Conservation (phyloP, 23 tunicate species). For the Ascidia mentula region DNA sequence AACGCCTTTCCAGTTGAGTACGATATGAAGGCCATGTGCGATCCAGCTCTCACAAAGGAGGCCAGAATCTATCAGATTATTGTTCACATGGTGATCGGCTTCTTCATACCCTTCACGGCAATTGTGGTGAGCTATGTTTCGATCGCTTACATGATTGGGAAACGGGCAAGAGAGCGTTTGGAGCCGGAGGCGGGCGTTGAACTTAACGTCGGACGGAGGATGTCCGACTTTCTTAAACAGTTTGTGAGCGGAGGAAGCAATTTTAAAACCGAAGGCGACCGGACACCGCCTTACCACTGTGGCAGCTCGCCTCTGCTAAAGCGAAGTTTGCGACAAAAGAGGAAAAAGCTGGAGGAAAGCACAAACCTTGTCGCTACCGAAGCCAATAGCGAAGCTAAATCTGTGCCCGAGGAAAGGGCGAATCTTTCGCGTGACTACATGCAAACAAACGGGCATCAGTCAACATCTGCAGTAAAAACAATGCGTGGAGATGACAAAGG, state of each 20-base stretch:
- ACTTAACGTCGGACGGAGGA: slow-evolving; percentile 44
- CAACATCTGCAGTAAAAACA: background rate
- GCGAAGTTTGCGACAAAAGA: slow-evolving; percentile 10
- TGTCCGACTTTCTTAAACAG: slow-evolving; percentile 80
- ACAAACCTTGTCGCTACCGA: background rate
- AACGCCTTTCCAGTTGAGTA: slow-evolving; percentile 5
- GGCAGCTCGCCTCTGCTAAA: slow-evolving; percentile 27
- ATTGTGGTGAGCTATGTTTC: slow-evolving; percentile 64
- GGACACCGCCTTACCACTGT: slow-evolving; percentile 15
- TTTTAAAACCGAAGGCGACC: slow-evolving; percentile 26
- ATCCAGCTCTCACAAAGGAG: slow-evolving; percentile 28
- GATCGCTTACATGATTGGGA: slow-evolving; percentile 81
- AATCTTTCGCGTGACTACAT: background rate
- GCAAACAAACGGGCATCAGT: background rate
- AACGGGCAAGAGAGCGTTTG: slow-evolving; percentile 55
- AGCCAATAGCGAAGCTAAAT: background rate
- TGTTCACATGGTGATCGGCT: slow-evolving; percentile 71
- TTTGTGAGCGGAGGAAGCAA: slow-evolving; percentile 42
- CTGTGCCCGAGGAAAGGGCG: background rate
- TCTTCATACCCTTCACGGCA: slow-evolving; percentile 65
- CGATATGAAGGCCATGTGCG: slow-evolving; percentile 43
- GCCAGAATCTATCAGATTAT: slow-evolving; percentile 61
- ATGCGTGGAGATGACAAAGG: background rate
- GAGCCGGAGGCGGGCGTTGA: slow-evolving; percentile 11
- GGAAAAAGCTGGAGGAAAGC: background rate